Conservation (phyloP, 2,797 vertebrate species). For the Acanthornis magna region DNA sequence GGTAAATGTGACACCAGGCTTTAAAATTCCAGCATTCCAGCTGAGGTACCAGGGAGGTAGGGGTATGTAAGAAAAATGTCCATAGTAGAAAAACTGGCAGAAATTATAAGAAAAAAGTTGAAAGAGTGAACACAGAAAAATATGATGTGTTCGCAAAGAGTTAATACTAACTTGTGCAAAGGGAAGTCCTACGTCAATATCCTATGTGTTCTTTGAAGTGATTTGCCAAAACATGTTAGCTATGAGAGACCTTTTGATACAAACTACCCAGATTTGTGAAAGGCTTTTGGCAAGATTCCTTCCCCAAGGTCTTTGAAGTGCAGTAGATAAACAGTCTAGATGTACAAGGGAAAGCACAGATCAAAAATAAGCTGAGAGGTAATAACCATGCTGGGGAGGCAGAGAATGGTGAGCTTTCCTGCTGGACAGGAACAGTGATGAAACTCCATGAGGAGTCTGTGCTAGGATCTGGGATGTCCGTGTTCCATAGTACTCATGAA, state of each 20-base stretch:
- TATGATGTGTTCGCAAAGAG: not conserved
- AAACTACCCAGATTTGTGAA: not conserved
- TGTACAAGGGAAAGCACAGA: not conserved
- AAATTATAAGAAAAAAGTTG: not conserved
- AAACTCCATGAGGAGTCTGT: not conserved
- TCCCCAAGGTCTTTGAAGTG: not conserved
- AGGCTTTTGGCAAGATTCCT: not conserved
- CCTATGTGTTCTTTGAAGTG: not conserved
- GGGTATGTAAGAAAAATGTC: not conserved
- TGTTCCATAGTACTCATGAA: not conserved
- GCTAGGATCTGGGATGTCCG: not conserved
- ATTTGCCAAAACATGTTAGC: not conserved
- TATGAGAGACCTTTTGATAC: not conserved
- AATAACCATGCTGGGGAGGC: rapidly evolving
- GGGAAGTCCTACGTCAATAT: not conserved
- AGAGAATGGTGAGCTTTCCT: not conserved
- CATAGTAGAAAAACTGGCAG: not conserved
- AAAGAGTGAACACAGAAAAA: not conserved
- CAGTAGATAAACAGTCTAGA: not conserved
- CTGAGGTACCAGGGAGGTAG: not conserved
- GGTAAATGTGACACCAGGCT: not conserved
- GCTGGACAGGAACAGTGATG: not conserved
- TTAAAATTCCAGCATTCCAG: not conserved
- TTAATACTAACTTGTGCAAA: not conserved
- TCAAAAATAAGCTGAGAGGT: not conserved